phyloP scores from a whole-genome alignment of 2,797 vertebrate genomes.

The Sphenopsis melanotis region DNA sequence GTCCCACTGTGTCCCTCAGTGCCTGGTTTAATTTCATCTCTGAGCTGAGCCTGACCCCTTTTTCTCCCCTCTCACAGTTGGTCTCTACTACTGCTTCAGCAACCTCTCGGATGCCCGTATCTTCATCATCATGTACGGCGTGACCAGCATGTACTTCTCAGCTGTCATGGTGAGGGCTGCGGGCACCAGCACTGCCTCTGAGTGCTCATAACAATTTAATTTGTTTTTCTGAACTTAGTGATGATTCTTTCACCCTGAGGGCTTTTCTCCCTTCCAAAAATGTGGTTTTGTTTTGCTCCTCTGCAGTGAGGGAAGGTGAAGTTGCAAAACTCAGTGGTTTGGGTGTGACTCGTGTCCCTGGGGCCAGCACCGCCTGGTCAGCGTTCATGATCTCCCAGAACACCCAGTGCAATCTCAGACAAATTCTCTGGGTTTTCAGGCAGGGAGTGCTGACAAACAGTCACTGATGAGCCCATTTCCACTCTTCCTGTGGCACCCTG shows the following conservation, averaged over 20 bases:
- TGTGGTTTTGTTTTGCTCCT: fast-evolving
- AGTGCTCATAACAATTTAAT: fast-evolving
- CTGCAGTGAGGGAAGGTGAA: neutral
- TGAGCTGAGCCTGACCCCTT: neutral
- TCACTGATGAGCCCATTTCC: neutral
- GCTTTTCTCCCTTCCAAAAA: neutral
- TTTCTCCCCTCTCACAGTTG: conserved; percentile 77
- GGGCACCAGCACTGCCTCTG: fast-evolving
- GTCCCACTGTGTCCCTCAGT: neutral
- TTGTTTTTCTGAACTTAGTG: neutral
- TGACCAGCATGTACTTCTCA: conserved; percentile 99
- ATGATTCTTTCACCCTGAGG: neutral
- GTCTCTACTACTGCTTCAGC: conserved; percentile 98
- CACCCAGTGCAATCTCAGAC: neutral
- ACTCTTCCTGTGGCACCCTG: neutral
- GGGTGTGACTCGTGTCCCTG: fast-evolving
- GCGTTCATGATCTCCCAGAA: neutral
- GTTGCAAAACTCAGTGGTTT: neutral
- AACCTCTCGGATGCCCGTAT: conserved; percentile 96
- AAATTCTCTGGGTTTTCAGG: neutral
- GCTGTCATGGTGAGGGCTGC: conserved; percentile 91
- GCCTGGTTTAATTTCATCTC: neutral
- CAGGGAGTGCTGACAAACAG: fast-evolving
- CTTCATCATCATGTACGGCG: conserved; percentile 99
- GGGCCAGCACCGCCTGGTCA: fast-evolving